Conservation (phyloP, 2,113 vertebrate species). For the Tetrao urogallus region DNA sequence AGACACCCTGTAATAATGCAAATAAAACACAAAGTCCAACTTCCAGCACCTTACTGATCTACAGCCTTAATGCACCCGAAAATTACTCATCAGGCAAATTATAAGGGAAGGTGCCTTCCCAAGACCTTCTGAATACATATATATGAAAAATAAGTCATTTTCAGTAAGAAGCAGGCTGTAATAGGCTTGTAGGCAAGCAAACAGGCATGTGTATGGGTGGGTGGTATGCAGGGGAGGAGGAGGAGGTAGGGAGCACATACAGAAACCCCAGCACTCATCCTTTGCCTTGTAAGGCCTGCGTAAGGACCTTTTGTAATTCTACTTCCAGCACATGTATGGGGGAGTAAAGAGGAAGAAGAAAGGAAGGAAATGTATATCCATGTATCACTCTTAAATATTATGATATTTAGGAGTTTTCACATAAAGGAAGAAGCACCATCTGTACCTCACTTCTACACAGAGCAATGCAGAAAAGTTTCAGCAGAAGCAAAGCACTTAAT, state of each 20-base stretch:
- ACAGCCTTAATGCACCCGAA: background rate
- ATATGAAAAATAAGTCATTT: background rate
- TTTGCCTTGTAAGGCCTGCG: background rate
- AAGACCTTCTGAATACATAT: background rate
- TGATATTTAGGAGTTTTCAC: background rate
- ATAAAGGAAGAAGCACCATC: background rate
- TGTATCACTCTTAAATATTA: background rate
- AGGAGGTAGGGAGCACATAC: background rate
- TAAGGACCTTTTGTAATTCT: background rate
- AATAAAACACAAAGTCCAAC: background rate
- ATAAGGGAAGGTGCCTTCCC: background rate
- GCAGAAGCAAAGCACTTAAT: background rate
- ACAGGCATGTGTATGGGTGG: background rate
- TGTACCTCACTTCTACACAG: background rate
- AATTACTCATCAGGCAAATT: background rate
- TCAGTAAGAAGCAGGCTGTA: background rate
- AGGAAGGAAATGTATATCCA: background rate
- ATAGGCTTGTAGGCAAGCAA: background rate
- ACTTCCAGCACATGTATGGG: fast-evolving
- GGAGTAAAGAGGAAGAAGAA: background rate
- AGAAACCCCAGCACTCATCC: background rate
- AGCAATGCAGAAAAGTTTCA: background rate
- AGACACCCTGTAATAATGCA: background rate
- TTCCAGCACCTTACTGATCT: background rate
- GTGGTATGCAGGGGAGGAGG: background rate